These are phyloP conservation scores for Synaphobranchus kaupii DNA, from an alignment of 2,797 vertebrate species.

Conservation along the genomic window DNA sequence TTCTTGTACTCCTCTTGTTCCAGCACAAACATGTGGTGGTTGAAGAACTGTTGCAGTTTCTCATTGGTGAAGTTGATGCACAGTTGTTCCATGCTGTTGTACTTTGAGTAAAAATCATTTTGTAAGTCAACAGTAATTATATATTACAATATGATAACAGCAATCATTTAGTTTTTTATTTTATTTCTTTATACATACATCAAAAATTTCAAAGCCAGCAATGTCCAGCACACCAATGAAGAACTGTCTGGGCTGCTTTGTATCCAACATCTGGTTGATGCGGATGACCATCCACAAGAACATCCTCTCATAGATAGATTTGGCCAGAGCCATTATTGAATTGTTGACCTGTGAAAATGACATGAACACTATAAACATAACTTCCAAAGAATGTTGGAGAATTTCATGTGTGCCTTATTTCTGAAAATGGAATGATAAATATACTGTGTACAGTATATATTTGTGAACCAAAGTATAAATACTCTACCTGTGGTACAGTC, in stretches of 20 bases:
- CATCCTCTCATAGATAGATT: constrained; percentile 88
- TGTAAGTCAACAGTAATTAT: no score
- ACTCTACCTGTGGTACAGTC: constrained; percentile 83
- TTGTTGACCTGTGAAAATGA: constrained; percentile 76
- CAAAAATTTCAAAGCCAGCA: constrained; percentile 92
- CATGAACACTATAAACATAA: no score
- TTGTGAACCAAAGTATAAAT: not conserved
- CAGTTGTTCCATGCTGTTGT: constrained; percentile 70
- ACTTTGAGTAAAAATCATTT: constrained; percentile 39
- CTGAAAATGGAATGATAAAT: constrained; percentile 2
- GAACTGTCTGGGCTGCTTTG: constrained; percentile 84
- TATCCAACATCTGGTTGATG: constrained; percentile 91
- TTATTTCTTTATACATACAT: constrained; percentile 67
- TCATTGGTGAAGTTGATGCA: constrained; percentile 79
- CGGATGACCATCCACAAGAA: constrained; percentile 94
- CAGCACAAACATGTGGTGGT: constrained; percentile 75
- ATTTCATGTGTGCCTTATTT: no score
- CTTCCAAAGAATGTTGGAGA: no score
- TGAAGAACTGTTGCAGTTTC: constrained; percentile 76
- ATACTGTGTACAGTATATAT: not conserved
- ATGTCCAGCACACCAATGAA: constrained; percentile 92
- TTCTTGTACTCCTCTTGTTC: constrained; percentile 78
- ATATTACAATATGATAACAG: not conserved
- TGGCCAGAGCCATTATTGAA: constrained; percentile 80
- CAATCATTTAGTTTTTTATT: not conserved